phyloP scores from a whole-genome alignment of 2,888 invertebrate genomes.

The Pterostichus niger region DNA sequence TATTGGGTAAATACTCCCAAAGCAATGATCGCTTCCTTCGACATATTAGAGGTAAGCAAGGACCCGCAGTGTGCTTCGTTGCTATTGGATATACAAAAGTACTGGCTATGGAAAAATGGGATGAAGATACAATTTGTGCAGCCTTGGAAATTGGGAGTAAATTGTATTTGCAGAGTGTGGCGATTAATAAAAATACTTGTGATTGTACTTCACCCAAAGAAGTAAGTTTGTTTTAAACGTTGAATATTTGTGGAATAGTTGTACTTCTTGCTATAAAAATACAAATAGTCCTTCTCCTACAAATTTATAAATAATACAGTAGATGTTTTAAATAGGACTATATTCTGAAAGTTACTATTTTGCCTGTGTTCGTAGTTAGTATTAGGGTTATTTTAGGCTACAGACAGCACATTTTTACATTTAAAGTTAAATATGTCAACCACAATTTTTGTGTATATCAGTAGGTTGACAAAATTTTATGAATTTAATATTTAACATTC shows the following conservation, averaged over 20 bases:
- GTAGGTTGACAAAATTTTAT: too few species aligned
- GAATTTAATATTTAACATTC: too few species aligned
- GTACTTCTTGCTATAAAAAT: too few species aligned
- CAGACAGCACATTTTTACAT: too few species aligned
- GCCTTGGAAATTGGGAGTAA: slow-evolving; percentile 79
- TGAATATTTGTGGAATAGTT: not conserved
- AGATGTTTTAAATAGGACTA: too few species aligned
- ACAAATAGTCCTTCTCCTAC: too few species aligned
- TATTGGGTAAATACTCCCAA: slow-evolving; percentile 28
- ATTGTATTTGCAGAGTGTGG: slow-evolving; percentile 75
- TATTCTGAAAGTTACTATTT: too few species aligned
- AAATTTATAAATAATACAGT: too few species aligned
- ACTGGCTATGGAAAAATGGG: slow-evolving; percentile 81
- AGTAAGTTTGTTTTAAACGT: slow-evolving; percentile 16
- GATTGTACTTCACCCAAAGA: slow-evolving; percentile 57
- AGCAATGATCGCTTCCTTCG: slow-evolving; percentile 70
- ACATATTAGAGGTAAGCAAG: slow-evolving; percentile 70
- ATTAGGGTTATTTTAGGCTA: too few species aligned
- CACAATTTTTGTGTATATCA: too few species aligned
- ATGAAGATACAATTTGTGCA: slow-evolving; percentile 79
- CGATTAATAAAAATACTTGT: slow-evolving; percentile 46
- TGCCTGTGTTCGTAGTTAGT: too few species aligned
- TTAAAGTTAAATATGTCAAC: too few species aligned
- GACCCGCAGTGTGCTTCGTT: slow-evolving; percentile 80
- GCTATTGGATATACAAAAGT: slow-evolving; percentile 80